phyloP scores from a whole-genome alignment of 2,113 vertebrate genomes.

The Pluvianellus socialis region DNA sequence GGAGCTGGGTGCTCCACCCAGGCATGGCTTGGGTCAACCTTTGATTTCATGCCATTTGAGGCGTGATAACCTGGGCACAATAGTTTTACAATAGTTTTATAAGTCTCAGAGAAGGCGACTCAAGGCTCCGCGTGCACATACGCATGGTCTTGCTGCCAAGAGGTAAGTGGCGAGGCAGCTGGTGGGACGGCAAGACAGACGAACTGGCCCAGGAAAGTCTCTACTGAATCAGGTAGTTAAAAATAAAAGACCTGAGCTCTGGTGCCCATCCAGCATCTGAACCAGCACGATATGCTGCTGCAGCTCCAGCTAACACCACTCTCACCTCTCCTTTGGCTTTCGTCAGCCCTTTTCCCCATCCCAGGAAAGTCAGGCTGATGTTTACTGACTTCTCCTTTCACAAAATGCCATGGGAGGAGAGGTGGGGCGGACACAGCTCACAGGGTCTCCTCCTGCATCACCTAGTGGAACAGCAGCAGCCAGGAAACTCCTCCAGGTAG shows the following conservation, averaged over 20 bases:
- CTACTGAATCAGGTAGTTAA: neutral
- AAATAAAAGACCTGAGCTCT: neutral
- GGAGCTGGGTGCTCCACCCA: neutral
- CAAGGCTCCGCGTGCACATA: rapidly evolving
- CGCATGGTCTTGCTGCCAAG: neutral
- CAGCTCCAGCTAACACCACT: neutral
- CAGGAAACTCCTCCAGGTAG: neutral
- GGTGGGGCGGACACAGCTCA: neutral
- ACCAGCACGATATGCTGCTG: rapidly evolving
- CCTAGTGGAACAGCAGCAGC: too few relatives aligned
- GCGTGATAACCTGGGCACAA: neutral
- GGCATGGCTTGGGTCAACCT: neutral
- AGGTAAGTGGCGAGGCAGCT: neutral
- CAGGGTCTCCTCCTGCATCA: too few relatives aligned
- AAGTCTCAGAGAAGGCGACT: rapidly evolving
- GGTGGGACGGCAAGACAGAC: neutral
- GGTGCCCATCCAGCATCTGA: neutral
- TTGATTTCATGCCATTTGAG: neutral
- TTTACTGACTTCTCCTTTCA: neutral
- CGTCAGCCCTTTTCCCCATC: neutral
- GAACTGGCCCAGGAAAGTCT: neutral
- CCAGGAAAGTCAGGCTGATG: neutral
- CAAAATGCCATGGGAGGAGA: neutral
- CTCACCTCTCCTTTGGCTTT: neutral
- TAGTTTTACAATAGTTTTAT: rapidly evolving